phyloP scores from a whole-genome alignment of 2,113 vertebrate species.

The Gymnocephalus cernua region DNA sequence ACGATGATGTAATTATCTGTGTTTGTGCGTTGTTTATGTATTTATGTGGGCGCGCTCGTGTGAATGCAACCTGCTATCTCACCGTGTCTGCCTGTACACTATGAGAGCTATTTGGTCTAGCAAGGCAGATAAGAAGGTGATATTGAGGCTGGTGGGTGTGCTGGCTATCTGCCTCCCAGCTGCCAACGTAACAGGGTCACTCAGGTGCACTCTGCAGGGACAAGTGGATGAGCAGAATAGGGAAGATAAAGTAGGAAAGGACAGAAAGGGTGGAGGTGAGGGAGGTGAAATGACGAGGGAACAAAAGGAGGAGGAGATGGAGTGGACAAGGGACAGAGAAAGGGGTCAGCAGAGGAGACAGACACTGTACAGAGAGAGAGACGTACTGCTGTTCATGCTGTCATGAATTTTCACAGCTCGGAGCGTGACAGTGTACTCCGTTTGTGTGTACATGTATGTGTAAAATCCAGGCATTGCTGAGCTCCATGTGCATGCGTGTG shows the following conservation, averaged over 20 bases:
- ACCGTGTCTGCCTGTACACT: constrained; percentile 26
- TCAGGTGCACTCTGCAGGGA: constrained; percentile 70
- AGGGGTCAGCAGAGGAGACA: constrained; percentile 40
- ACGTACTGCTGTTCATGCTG: constrained; percentile 13
- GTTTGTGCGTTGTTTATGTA: constrained; percentile 19
- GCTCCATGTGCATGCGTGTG: constrained; percentile 14
- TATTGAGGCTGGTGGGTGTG: constrained; percentile 47
- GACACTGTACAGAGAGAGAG: constrained; percentile 4
- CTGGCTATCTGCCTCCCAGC: constrained; percentile 59
- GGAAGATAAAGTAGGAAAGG: constrained; percentile 53
- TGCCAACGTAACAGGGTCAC: constrained; percentile 56
- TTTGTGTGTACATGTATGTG: constrained; percentile 34
- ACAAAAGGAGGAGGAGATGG: constrained; percentile 45
- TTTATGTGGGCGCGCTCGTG: constrained; percentile 23
- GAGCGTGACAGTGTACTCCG: not conserved
- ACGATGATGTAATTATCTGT: constrained; percentile 43
- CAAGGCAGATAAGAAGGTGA: constrained; percentile 64
- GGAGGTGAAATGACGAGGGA: constrained; percentile 44
- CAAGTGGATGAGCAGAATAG: constrained; percentile 54
- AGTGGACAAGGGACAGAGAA: constrained; percentile 45
- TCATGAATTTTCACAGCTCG: constrained; percentile 20
- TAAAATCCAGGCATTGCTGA: constrained; percentile 23
- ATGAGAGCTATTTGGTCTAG: constrained; percentile 66
- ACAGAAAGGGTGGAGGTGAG: constrained; percentile 47
- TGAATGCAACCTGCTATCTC: constrained; percentile 53